Conservation (phyloP, 2,113 vertebrate species). For the Pao palembangensis region DNA sequence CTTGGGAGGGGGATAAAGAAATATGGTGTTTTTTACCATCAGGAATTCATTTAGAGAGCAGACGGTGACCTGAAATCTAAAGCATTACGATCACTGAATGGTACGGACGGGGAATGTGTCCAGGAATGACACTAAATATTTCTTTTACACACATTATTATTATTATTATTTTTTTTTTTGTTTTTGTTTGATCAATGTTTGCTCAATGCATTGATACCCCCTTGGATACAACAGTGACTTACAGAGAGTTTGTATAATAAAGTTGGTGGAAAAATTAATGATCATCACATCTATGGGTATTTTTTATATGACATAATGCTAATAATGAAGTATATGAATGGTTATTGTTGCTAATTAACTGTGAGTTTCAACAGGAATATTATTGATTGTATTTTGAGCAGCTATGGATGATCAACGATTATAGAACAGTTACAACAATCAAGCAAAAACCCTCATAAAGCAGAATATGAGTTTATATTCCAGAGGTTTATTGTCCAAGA, state of each 20-base stretch:
- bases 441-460: background rate
- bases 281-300: background rate
- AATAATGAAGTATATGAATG: background rate
- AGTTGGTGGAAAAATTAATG: slow-evolving; percentile 63
- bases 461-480: background rate
- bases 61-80: slow-evolving; percentile 42
- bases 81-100: slow-evolving; percentile 24
- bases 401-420: background rate
- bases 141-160: slow-evolving; percentile 55
- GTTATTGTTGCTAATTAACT: too few species aligned
- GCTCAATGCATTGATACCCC: slow-evolving; percentile 59
- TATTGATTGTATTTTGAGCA: background rate
- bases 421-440: background rate
- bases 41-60: slow-evolving; percentile 57
- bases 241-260: slow-evolving; percentile 79
- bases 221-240: slow-evolving; percentile 70
- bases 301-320: background rate
- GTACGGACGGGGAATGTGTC: slow-evolving; percentile 34
- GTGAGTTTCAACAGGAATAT: background rate
- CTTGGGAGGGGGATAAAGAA: slow-evolving; percentile 58
- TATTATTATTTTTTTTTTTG: slow-evolving; percentile 20
- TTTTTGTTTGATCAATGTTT: slow-evolving; percentile 52
- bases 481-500: background rate
- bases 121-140: slow-evolving; percentile 51
- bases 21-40: slow-evolving; percentile 64